Conservation (phyloP, 2,113 vertebrate species). For the Sakesphorus luctuosus region DNA sequence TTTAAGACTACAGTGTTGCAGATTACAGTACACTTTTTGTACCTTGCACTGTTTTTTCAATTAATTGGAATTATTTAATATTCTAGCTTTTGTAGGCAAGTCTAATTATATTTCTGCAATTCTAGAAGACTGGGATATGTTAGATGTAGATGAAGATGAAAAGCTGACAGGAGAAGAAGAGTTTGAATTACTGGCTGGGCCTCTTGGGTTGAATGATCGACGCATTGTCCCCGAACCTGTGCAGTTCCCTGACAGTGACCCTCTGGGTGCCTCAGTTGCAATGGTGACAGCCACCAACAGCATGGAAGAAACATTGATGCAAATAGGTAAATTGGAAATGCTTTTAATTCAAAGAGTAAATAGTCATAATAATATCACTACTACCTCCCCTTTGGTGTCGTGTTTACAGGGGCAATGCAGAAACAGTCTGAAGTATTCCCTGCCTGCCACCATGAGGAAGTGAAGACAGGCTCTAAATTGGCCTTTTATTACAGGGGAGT, state of each 20-base stretch:
- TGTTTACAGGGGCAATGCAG: not conserved
- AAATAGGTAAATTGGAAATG: constrained; percentile 83
- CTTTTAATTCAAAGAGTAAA: not conserved
- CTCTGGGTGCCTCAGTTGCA: constrained; percentile 92
- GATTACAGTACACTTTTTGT: not conserved
- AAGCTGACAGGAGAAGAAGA: constrained; percentile 96
- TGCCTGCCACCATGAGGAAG: not conserved
- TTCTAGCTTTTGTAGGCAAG: not conserved
- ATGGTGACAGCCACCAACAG: constrained; percentile 99
- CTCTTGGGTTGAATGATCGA: constrained; percentile 90
- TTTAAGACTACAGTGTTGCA: not conserved
- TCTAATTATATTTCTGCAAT: not conserved
- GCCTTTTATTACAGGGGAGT: not conserved
- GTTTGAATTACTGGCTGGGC: constrained; percentile 92
- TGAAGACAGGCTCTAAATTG: not conserved
- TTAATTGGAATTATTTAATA: not conserved
- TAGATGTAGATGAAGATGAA: constrained; percentile 94
- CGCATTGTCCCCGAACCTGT: constrained; percentile 92
- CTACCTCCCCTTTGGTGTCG: not conserved
- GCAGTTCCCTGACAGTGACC: constrained; percentile 96
- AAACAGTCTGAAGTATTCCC: not conserved
- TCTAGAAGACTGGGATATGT: constrained; percentile 98
- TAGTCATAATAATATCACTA: no score
- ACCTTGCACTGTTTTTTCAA: not conserved
- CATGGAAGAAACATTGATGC: constrained; percentile 97